Base-by-base conservation (phyloP, 2,888 invertebrate species). In the Cyrtodaria siliqua region DNA sequence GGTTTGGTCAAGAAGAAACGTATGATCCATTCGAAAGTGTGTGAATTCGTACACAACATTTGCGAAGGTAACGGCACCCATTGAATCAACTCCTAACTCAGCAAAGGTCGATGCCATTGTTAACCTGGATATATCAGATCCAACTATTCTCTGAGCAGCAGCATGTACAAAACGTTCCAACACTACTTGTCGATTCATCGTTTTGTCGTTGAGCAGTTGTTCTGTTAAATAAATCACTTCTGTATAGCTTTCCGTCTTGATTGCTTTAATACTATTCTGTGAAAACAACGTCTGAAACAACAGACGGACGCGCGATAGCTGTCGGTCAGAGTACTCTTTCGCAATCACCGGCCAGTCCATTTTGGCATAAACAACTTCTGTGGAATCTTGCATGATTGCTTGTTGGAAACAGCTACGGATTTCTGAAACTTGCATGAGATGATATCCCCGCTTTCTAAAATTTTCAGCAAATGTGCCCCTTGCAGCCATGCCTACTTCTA, bases 401-500 rank as follows among this genome's bases (percentile, higher is more conserved):
- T 83, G 73, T 1, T 75, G 53, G n/a, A 86, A 59, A 47, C 82
- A 79, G 6, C 66, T 47, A 47, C 55, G 26, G 14, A 71, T 62
- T 55, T 74, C 64, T 26, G 27, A 12, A 16, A 61, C 47, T 20
- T 53, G 27, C 2, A 82, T 24, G 2, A 64, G 47, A 2, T 50
- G 47, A 14, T 44, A 53, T 16, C 81, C 78, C n/a, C 62, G 40
- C n/a, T 61, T 55, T 20, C 57, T 20, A 29, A 71, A 55, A 8
- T 69, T 44, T 40, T 75, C 55, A 3, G 68, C 62, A 24, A 75
- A 78, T 8, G 64, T 50, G 23, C 72, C 52, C 8, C 59, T 29
- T 18, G 55, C 44, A 2, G 72, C 79, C 83, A 88, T 84, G 8
- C 87, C 87, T 12, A 87, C 57, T 33, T 69, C 75, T 2, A 88